Conservation (phyloP, 1,140 invertebrate genomes). For the Cydia amplana region DNA sequence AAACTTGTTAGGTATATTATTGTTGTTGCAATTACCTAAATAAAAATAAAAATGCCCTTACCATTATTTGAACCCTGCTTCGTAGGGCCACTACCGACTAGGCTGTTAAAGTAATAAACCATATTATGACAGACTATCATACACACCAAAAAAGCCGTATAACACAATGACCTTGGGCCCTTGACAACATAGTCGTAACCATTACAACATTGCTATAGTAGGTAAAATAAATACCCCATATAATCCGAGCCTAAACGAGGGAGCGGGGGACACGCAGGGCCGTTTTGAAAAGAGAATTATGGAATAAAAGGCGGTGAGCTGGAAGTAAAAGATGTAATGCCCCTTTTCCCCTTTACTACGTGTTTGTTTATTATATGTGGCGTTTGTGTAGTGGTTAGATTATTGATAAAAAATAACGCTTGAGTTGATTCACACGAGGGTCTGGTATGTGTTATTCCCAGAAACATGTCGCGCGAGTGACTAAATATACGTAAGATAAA, state of each 20-base stretch:
- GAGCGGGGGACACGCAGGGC: constrained; percentile 42
- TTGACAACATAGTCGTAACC: not conserved
- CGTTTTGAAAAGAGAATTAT: constrained; percentile 49
- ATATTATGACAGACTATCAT: not conserved
- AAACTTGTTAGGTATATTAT: too few species aligned
- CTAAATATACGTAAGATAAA: too few species aligned
- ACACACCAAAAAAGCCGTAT: not conserved
- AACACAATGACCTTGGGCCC: not conserved
- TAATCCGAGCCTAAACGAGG: constrained; percentile 49
- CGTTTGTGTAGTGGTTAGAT: constrained; percentile 5
- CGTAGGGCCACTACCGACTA: too few species aligned
- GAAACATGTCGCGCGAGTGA: too few species aligned
- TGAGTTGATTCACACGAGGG: too few species aligned
- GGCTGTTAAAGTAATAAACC: not conserved
- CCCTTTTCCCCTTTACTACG: constrained; percentile 41
- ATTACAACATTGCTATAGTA: not conserved
- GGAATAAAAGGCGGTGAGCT: constrained; percentile 47
- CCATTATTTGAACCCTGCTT: too few species aligned
- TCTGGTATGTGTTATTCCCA: too few species aligned
- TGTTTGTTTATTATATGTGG: constrained; percentile 22
- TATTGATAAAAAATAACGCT: not conserved
- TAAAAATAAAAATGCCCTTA: too few species aligned
- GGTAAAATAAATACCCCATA: constrained; percentile 17
- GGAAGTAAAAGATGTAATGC: constrained; percentile 49
- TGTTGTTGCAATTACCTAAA: too few species aligned